Evolutionary conservation across 2,888 invertebrate genomes (phyloP).

Genomic region (Tenthredo livida): DNA sequence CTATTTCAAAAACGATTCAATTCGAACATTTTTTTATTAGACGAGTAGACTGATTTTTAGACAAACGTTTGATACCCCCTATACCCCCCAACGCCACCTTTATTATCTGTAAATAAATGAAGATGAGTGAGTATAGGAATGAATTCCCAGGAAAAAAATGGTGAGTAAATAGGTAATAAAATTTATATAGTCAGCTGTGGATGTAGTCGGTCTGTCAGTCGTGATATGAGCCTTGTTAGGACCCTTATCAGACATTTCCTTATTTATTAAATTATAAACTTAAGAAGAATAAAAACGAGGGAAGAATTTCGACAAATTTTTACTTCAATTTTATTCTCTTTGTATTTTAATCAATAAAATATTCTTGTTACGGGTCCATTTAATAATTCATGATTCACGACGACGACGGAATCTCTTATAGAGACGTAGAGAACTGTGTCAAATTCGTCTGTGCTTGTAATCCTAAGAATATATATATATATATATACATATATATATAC

Average conservation of each 20-base stretch:
- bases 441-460: constrained; percentile 37
- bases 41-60: not conserved
- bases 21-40: not conserved
- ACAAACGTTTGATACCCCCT: not conserved
- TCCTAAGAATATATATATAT: not conserved
- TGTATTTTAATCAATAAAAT: not conserved
- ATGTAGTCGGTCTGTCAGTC: constrained; percentile 6
- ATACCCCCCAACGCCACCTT: not conserved
- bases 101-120: not conserved
- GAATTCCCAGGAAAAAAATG: not conserved
- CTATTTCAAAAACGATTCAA: not conserved
- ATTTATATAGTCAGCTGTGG: not conserved
- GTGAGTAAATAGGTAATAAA: not conserved
- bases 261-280: not conserved
- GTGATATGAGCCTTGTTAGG: constrained; percentile 20
- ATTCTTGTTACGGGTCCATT: not conserved
- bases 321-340: not conserved
- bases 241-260: not conserved
- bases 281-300: not conserved
- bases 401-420: not conserved
- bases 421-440: constrained; percentile 20
- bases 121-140: not conserved
- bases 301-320: not conserved
- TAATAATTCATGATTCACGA: not conserved
- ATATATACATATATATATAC: not conserved